phyloP scores from a whole-genome alignment of 2,113 vertebrate species.

The Etheostoma spectabile region DNA sequence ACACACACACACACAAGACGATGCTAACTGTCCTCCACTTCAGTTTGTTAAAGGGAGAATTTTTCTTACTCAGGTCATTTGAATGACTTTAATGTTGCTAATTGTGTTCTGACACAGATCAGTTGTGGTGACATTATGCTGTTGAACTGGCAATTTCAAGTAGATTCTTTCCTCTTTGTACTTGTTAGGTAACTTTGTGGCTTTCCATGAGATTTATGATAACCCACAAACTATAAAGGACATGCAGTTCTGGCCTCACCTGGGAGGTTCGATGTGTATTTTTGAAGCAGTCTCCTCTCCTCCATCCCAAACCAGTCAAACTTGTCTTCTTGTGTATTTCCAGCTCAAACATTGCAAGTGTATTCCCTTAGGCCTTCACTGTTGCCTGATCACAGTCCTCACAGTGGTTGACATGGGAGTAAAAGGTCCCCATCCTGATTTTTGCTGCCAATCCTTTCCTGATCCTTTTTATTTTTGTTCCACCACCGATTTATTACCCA shows the following conservation, averaged over 20 bases:
- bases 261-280: not conserved
- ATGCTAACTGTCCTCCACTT: no score
- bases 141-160: not conserved
- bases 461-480: no score
- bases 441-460: no score
- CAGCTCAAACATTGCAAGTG: no score
- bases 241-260: not conserved
- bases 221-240: not conserved
- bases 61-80: not conserved
- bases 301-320: not conserved
- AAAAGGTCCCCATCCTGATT: no score
- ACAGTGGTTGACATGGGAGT: no score
- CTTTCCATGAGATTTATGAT: constrained; percentile 6
- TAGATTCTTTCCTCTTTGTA: not conserved
- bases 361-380: no score
- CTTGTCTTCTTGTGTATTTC: not conserved
- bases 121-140: not conserved
- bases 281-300: not conserved
- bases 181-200: not conserved
- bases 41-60: no score
- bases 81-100: not conserved
- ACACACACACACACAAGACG: no score
- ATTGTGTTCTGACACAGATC: not conserved
- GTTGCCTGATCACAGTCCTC: no score
- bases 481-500: no score